phyloP scores from a whole-genome alignment of 2,113 vertebrate genomes.

The Asarcornis scutulata region DNA sequence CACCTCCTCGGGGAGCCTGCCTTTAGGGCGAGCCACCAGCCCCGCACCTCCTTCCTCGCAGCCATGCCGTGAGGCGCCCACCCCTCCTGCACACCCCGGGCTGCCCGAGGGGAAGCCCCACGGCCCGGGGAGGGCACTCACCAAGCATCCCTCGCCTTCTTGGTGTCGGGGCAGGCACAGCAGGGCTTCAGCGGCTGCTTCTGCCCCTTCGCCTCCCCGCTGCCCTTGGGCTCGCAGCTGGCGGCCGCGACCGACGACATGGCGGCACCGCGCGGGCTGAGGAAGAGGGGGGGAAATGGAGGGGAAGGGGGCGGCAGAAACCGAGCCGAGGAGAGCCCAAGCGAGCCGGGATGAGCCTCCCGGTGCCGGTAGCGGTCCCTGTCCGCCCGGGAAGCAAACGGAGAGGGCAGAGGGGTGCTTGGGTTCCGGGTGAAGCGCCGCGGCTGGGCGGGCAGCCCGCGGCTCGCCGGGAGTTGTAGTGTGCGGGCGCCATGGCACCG shows the following conservation, averaged over 20 bases:
- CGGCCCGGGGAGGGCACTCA: constrained; percentile 56
- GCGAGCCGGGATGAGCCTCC: too few relatives aligned
- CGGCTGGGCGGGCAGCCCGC: too few relatives aligned
- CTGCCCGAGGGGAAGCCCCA: neutral
- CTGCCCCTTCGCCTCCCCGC: constrained; percentile 63
- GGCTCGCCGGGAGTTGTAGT: too few relatives aligned
- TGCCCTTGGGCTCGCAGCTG: constrained; percentile 68
- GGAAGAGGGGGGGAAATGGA: too few relatives aligned
- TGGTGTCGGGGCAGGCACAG: constrained; percentile 97
- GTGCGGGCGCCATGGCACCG: too few relatives aligned
- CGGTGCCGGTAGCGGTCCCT: too few relatives aligned
- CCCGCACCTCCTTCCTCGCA: neutral
- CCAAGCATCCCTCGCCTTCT: constrained; percentile 93
- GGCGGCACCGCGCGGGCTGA: neutral
- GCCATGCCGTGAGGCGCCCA: neutral
- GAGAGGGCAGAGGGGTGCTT: too few relatives aligned
- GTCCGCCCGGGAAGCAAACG: too few relatives aligned
- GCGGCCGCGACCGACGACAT: constrained; percentile 81
- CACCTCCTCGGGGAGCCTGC: neutral
- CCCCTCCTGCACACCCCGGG: neutral
- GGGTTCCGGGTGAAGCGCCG: too few relatives aligned
- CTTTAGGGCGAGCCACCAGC: neutral
- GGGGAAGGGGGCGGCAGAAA: too few relatives aligned
- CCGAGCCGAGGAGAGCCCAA: too few relatives aligned
- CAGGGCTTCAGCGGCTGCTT: constrained; percentile 93